A percentile compares a stretch with the other conserved stretches of the same genome.
These are phyloP conservation scores for Leptopilina myrica DNA, from an alignment of 2,888 invertebrate genomes.

Conservation along the genomic window DNA sequence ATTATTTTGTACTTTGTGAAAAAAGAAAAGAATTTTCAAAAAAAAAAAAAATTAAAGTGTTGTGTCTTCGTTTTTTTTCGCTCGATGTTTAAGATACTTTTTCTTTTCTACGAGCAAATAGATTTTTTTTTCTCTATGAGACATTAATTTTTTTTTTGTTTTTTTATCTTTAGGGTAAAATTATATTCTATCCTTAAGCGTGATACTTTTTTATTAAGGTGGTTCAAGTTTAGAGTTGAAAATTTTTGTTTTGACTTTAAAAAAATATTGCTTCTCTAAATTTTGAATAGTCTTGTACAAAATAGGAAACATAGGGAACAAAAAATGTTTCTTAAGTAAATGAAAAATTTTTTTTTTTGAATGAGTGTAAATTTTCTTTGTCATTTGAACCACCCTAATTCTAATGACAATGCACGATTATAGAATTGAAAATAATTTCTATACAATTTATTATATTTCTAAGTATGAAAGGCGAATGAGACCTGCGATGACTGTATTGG, in stretches of 20 bases:
- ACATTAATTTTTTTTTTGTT: slow-evolving; percentile 8
- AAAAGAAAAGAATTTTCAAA: slow-evolving; percentile 1
- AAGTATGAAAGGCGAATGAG: slow-evolving; percentile 36
- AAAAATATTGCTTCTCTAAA: neutral
- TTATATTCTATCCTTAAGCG: slow-evolving; percentile 14
- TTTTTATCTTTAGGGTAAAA: slow-evolving; percentile 15
- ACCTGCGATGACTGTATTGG: slow-evolving; percentile 34
- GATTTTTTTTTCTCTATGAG: slow-evolving; percentile 13
- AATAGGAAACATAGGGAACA: neutral
- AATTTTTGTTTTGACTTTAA: neutral
- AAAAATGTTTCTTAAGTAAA: too few species aligned
- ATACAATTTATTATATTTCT: slow-evolving; percentile 20
- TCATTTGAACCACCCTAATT: neutral
- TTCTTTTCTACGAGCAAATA: slow-evolving; percentile 7
- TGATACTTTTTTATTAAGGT: slow-evolving; percentile 8
- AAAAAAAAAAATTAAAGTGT: neutral
- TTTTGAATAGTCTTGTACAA: neutral
- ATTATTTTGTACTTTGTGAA: slow-evolving; percentile 26
- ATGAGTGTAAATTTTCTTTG: too few species aligned
- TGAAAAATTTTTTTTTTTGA: too few species aligned
- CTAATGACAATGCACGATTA: slow-evolving; percentile 28
- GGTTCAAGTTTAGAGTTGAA: neutral
- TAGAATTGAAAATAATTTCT: slow-evolving; percentile 25
- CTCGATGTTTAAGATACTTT: slow-evolving; percentile 23
- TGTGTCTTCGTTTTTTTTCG: neutral